Evolutionary conservation across 2,113 vertebrate genomes (phyloP).

Genomic region (Chionomys nivalis): DNA sequence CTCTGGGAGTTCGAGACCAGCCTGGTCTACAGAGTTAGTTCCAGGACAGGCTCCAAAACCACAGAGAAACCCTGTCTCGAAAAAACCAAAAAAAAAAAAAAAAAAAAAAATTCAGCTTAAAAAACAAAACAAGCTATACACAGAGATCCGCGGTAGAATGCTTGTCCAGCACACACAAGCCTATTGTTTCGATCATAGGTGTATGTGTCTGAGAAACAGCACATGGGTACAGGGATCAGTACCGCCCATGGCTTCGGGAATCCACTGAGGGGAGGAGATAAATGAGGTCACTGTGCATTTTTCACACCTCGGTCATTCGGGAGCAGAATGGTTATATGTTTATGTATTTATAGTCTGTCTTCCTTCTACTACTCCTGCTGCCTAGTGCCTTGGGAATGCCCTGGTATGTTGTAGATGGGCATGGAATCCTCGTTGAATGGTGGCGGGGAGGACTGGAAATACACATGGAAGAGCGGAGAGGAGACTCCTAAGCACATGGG

Average conservation of each 20-base stretch:
- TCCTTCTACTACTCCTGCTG: background rate
- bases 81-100: too few relatives aligned
- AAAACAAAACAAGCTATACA: background rate
- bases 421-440: background rate
- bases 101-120: too few relatives aligned
- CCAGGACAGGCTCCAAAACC: too few relatives aligned
- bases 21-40: too few relatives aligned
- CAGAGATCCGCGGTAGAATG: background rate
- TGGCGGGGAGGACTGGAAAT: too few relatives aligned
- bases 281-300: background rate
- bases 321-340: too few relatives aligned
- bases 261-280: background rate
- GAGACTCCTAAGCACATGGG: background rate
- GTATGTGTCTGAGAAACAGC: background rate
- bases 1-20: too few relatives aligned
- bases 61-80: too few relatives aligned
- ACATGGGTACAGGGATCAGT: background rate
- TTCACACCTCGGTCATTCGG: background rate
- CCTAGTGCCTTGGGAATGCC: background rate
- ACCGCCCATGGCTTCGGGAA: background rate
- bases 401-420: background rate
- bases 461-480: too few relatives aligned
- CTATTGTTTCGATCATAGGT: background rate
- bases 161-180: background rate
- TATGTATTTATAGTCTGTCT: background rate